A percentile compares a stretch with the other conserved stretches of the same genome.
Conservation (phyloP, 1,140 invertebrate genomes). For the Nilaparvata lugens region DNA sequence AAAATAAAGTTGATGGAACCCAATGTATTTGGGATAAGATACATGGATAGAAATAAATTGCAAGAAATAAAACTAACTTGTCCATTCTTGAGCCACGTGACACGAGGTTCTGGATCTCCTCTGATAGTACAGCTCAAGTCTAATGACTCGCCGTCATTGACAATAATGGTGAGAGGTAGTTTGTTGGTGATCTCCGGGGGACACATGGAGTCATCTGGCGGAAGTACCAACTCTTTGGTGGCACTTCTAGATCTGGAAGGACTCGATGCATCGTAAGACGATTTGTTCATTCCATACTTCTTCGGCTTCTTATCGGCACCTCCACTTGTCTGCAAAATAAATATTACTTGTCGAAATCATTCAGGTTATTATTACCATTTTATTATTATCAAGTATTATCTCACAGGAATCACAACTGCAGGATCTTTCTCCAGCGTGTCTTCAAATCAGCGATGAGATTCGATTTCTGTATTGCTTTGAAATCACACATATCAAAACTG, state of each 20-base stretch:
- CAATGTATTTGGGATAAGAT: no score
- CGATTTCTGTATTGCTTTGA: no score
- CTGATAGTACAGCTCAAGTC: constrained; percentile 67
- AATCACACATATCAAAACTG: no score
- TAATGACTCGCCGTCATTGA: constrained; percentile 74
- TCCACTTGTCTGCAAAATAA: not conserved
- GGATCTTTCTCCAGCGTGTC: no score
- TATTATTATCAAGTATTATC: no score
- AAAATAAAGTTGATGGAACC: no score
- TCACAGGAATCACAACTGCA: no score
- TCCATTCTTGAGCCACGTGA: constrained; percentile 76
- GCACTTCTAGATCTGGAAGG: constrained; percentile 74
- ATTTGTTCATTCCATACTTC: constrained; percentile 58
- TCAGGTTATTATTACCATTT: no score
- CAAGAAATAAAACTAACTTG: no score
- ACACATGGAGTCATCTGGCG: constrained; percentile 79
- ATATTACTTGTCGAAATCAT: not conserved
- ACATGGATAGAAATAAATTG: no score
- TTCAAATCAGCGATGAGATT: no score
- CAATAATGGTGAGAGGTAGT: constrained; percentile 51
- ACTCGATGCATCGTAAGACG: constrained; percentile 42
- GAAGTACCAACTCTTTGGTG: constrained; percentile 80
- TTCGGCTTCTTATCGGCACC: constrained; percentile 35
- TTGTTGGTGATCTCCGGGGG: constrained; percentile 70
- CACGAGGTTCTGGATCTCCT: constrained; percentile 85